Evolutionary conservation across 2,888 invertebrate species (phyloP), one percentile per base, ranked within the genome.

Genomic region (Chelonus formosanus): DNA sequence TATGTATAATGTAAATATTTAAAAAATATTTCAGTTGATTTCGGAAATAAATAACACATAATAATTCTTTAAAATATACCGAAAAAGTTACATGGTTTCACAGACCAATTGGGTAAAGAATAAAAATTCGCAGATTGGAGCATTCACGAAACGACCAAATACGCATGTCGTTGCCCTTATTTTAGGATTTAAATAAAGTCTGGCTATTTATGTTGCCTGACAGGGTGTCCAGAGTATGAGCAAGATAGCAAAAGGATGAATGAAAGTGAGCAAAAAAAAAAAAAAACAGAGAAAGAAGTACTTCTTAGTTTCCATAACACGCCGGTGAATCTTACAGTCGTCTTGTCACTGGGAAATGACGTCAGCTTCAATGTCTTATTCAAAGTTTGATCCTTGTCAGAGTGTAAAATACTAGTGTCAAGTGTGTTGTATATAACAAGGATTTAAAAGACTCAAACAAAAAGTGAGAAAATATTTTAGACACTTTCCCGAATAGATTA

Each of bases 91-190:
- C 1, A 40, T 40, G 40, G 40, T 40, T 40, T 40, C 1, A 40
- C 40, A 40, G 40, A 4, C 6, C 40, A 40, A 40, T 40, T 40
- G 40, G 6, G 5, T 6, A 40, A 40, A 6, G 6, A 40, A 40
- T 40, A 40, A 40, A 40, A 40, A 52, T 52, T 32, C 34, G 31
- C 32, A 50, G 61, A 40, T 40, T 6, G 40, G 40, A 40, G 40
- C 6, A 40, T 40, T 40, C 40, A 6, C 40, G 40, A 40, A 58
- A 57, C 65, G 60, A 65, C 67, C 74, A 76, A 75, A 75, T 75
- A 74, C 75, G 74, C 76, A 75, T 77, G 80, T 81, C 80, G 78
- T 78, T 80, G 80, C 78, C 80, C 80, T 79, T 81, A 78, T 79
- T 81, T 78, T 74, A 73, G 73, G 79, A 76, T 79, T 80, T 79